Percentiles rank a stretch among this genome's conserved stretches.
phyloP scores from a whole-genome alignment of 2,113 vertebrate genomes.

The Mustela lutreola region DNA sequence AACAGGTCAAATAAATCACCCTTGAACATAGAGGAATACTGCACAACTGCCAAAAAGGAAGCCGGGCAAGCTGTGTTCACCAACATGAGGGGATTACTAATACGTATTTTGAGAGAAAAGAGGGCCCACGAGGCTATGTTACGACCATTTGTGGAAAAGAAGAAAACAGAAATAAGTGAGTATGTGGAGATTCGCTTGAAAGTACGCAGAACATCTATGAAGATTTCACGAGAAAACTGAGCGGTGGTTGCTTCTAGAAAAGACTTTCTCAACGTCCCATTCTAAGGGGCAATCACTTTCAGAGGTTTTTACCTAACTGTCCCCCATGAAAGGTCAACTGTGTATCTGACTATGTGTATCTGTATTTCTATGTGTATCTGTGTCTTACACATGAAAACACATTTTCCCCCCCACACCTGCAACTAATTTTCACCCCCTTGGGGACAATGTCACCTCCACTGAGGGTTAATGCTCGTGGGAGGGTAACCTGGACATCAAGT shows the following conservation, averaged over 20 bases:
- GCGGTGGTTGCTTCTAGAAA: neutral
- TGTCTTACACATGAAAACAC: neutral
- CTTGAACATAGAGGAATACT: neutral
- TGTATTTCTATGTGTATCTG: neutral
- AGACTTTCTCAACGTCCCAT: neutral
- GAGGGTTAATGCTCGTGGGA: neutral
- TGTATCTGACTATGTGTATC: neutral
- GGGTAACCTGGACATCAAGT: neutral
- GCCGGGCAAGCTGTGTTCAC: neutral
- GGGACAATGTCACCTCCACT: neutral
- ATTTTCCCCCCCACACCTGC: neutral
- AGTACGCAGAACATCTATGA: neutral
- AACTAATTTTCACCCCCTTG: neutral
- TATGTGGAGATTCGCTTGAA: neutral
- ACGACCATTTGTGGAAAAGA: neutral
- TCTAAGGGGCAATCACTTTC: neutral
- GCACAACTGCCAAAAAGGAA: neutral
- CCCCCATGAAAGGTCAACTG: neutral
- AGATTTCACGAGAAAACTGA: neutral
- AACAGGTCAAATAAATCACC: accelerated
- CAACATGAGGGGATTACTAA: neutral
- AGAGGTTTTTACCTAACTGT: neutral
- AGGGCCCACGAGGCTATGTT: neutral
- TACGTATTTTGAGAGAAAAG: neutral
- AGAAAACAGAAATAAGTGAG: neutral